phyloP scores from a whole-genome alignment of 2,797 vertebrate genomes.

The Hemitrygon akajei region DNA sequence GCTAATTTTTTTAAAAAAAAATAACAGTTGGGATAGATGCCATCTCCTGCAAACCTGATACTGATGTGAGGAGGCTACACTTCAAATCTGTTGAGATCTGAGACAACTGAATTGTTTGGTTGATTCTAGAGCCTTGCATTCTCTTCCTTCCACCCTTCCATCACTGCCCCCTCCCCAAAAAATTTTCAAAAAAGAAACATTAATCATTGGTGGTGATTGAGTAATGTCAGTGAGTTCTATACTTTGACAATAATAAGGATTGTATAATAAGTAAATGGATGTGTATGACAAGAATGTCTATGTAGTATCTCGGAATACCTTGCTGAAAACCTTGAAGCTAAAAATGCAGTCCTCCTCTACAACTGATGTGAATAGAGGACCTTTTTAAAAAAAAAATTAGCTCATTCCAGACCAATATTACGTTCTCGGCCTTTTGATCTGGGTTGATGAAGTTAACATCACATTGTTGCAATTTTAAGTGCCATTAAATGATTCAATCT shows the following conservation, averaged over 20 bases:
- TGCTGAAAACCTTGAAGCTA: background rate
- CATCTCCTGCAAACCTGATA: background rate
- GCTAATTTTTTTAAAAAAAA: background rate
- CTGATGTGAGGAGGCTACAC: background rate
- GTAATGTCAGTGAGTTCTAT: conserved; percentile 33
- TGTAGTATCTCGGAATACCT: background rate
- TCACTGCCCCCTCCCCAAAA: background rate
- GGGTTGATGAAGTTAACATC: conserved; percentile 35
- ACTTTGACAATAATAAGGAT: conserved; percentile 13
- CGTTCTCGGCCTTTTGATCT: conserved; percentile 28
- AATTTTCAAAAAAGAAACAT: background rate
- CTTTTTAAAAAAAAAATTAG: background rate
- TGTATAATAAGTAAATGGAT: background rate
- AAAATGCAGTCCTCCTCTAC: background rate
- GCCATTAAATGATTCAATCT: conserved; percentile 35
- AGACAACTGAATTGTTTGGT: background rate
- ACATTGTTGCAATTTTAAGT: conserved; percentile 31
- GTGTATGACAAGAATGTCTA: conserved; percentile 14
- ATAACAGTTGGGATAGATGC: background rate
- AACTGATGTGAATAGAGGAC: conserved; percentile 8
- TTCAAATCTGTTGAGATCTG: background rate
- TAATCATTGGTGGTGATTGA: conserved; percentile 29
- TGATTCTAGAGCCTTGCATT: background rate
- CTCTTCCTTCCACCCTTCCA: background rate
- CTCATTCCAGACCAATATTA: background rate